Conservation (phyloP, 2,888 invertebrate species). For the Tuta absoluta region DNA sequence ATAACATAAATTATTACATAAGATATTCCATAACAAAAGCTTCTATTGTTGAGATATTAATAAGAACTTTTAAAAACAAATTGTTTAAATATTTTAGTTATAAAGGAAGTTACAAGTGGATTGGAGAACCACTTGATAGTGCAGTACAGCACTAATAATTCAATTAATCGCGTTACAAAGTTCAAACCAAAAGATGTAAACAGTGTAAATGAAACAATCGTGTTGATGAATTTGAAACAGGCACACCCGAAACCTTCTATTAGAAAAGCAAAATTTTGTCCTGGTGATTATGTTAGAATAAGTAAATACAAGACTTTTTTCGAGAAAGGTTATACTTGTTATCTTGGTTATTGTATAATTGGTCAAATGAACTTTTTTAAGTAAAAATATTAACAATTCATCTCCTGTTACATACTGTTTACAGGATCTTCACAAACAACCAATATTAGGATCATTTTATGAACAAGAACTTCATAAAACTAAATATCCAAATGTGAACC, state of each 20-base stretch:
- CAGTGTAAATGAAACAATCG: too few relatives aligned
- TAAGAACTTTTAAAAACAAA: conserved; percentile 20
- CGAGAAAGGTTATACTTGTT: conserved; percentile 44
- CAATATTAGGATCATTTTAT: too few relatives aligned
- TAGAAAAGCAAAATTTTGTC: conserved; percentile 20
- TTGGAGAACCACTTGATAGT: background rate
- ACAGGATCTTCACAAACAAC: background rate
- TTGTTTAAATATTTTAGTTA: background rate
- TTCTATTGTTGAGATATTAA: conserved; percentile 27
- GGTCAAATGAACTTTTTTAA: conserved; percentile 47
- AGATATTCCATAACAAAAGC: conserved; percentile 33
- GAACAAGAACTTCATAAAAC: conserved; percentile 5
- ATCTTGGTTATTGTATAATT: too few relatives aligned
- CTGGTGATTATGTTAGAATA: conserved; percentile 40
- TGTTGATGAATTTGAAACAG: too few relatives aligned
- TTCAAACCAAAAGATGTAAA: conserved; percentile 9
- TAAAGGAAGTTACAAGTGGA: background rate
- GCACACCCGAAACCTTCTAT: too few relatives aligned
- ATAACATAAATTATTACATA: conserved; percentile 38
- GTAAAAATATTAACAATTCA: conserved; percentile 40
- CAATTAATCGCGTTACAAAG: conserved; percentile 12
- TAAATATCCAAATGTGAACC: background rate
- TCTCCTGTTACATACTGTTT: conserved; percentile 7
- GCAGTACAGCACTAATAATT: conserved; percentile 7
- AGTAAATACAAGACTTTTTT: conserved; percentile 37